Conservation (phyloP, 2,888 invertebrate species). For the Hydroisotoma schaefferi region DNA sequence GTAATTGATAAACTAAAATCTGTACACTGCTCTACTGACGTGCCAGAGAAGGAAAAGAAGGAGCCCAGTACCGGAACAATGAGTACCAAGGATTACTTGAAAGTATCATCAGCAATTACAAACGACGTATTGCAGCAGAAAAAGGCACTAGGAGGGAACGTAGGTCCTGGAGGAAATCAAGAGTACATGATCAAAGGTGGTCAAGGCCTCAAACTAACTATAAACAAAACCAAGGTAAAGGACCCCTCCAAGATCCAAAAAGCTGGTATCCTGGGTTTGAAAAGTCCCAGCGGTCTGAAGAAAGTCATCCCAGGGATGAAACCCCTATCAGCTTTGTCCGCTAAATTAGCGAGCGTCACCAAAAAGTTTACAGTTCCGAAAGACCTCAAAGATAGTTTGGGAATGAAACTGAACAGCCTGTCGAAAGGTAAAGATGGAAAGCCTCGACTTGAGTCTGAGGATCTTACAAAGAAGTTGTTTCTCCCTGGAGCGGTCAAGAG, state of each 20-base stretch:
- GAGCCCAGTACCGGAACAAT: constrained; percentile 13
- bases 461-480: constrained; percentile 39
- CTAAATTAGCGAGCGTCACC: constrained; percentile 24
- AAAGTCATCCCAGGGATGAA: constrained; percentile 27
- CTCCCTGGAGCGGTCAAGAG: constrained; percentile 34
- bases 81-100: constrained; percentile 41
- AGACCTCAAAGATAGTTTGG: constrained; percentile 22
- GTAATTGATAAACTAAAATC: constrained; percentile 83
- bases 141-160: constrained; percentile 18
- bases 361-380: constrained; percentile 25
- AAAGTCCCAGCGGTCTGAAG: constrained; percentile 22
- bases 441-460: constrained; percentile 28
- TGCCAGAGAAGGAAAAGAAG: constrained; percentile 19
- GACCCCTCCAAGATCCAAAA: constrained; percentile 58
- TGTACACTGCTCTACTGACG: constrained; percentile 12
- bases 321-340: constrained; percentile 8
- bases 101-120: constrained; percentile 42
- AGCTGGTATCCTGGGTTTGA: constrained; percentile 23
- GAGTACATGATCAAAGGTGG: constrained; percentile 47
- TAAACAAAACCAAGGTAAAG: constrained; percentile 68
- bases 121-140: constrained; percentile 41
- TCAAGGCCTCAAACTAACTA: constrained; percentile 70
- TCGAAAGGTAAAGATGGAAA: constrained; percentile 19
- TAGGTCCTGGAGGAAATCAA: constrained; percentile 14
- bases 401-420: constrained; percentile 17